Evolutionary conservation across 2,888 invertebrate genomes (phyloP).

Genomic region (Flexamia atlantica): DNA sequence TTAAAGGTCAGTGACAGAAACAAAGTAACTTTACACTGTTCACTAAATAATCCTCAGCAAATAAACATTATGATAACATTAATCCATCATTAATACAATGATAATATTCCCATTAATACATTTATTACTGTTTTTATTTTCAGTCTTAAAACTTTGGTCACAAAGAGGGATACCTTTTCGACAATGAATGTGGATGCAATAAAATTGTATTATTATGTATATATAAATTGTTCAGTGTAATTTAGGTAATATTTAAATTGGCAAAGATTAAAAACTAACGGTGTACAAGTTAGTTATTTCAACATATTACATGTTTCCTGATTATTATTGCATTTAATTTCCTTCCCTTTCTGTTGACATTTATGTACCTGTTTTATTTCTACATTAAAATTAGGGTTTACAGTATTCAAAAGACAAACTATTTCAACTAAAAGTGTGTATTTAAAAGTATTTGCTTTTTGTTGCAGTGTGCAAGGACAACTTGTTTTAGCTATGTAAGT

Average conservation of each 20-base stretch:
- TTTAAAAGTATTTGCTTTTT: not conserved
- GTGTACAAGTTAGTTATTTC: not conserved
- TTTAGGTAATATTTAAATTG: no score
- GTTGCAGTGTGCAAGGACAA: not conserved
- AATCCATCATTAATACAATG: no score
- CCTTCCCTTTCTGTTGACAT: not conserved
- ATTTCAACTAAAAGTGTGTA: not conserved
- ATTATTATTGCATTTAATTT: not conserved
- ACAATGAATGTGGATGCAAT: not conserved
- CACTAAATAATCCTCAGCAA: no score
- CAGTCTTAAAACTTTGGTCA: no score
- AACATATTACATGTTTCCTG: not conserved
- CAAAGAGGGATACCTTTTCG: not conserved
- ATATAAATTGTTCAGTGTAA: conserved; percentile 2
- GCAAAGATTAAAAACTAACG: not conserved
- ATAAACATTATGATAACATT: no score
- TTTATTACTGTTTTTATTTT: no score
- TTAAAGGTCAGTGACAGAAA: no score
- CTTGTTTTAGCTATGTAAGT: not conserved
- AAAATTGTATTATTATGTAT: not conserved
- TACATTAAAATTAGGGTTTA: not conserved
- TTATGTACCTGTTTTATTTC: not conserved
- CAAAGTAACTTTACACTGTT: no score
- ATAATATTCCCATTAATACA: no score
- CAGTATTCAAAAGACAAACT: conserved; percentile 12